Evolutionary conservation across 2,797 vertebrate genomes (phyloP).

Genomic region (Ataeniobius toweri): DNA sequence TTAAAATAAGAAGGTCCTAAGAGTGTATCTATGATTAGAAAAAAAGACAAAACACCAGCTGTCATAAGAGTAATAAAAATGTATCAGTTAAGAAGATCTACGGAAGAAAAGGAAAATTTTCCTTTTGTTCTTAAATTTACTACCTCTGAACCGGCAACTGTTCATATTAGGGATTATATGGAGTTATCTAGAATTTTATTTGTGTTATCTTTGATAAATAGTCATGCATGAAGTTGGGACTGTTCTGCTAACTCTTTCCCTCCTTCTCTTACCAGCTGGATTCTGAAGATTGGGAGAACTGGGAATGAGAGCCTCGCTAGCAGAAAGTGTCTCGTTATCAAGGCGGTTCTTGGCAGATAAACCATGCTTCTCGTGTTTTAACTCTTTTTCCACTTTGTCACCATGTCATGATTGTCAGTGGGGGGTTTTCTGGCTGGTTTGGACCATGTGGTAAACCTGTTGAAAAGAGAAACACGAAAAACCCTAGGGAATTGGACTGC

Average conservation of each 20-base stretch:
- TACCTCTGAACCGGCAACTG: not conserved
- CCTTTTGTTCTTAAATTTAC: not conserved
- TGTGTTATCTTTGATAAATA: not conserved
- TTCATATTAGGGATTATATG: not conserved
- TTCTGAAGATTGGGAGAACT: constrained; percentile 95
- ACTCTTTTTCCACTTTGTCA: constrained; percentile 78
- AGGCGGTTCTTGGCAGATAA: constrained; percentile 72
- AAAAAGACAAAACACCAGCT: not conserved
- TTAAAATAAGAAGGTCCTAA: not conserved
- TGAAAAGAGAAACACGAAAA: constrained; percentile 47
- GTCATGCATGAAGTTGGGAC: not conserved
- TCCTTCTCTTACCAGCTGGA: constrained; percentile 83
- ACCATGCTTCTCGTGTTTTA: constrained; percentile 78
- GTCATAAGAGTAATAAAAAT: not conserved
- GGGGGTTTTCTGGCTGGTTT: constrained; percentile 52
- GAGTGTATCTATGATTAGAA: not conserved
- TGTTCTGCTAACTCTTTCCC: not conserved
- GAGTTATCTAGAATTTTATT: too few relatives aligned
- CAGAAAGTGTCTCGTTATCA: constrained; percentile 52
- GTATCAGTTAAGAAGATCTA: not conserved
- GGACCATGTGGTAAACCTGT: constrained; percentile 62
- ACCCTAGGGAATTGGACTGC: constrained; percentile 45
- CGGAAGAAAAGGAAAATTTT: not conserved
- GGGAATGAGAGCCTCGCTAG: constrained; percentile 83
- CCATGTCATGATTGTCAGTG: constrained; percentile 72